A percentile compares a stretch with the other conserved stretches of the same genome.
These are phyloP conservation scores for Malacoctenus gilli DNA, from an alignment of 2,797 vertebrate species.

Conservation along the genomic window DNA sequence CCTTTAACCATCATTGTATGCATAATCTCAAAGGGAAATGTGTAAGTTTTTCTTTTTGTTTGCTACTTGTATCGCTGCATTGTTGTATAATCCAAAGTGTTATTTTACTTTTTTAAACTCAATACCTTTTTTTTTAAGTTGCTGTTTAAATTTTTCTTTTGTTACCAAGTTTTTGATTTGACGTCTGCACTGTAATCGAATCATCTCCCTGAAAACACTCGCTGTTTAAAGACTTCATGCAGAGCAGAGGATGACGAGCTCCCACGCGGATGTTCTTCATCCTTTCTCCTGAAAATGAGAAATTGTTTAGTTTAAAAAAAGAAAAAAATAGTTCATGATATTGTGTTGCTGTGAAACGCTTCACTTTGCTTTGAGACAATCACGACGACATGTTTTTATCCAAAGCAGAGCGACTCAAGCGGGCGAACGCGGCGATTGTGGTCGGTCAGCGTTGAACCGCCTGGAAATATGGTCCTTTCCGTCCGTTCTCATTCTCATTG, in stretches of 20 bases:
- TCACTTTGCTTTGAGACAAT: constrained; percentile 62
- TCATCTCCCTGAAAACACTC: background rate
- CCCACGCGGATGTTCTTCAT: no score
- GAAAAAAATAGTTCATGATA: no score
- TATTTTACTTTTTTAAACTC: constrained; percentile 48
- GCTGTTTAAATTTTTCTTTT: constrained; percentile 14
- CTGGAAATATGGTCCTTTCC: no score
- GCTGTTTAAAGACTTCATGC: no score
- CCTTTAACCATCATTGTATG: constrained; percentile 77
- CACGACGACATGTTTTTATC: constrained; percentile 20
- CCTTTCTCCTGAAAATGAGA: no score
- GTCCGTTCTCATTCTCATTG: no score
- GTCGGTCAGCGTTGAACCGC: no score
- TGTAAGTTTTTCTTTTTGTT: constrained; percentile 56
- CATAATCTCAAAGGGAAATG: constrained; percentile 76
- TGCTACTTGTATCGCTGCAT: constrained; percentile 53
- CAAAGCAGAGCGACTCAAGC: no score
- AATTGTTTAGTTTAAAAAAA: no score
- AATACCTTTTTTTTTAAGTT: constrained; percentile 19
- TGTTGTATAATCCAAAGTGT: constrained; percentile 72
- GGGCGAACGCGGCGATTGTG: no score
- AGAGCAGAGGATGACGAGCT: no score
- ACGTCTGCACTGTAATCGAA: constrained; percentile 54
- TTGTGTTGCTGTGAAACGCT: constrained; percentile 42
- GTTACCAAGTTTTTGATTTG: constrained; percentile 8